phyloP scores from a whole-genome alignment of 2,888 invertebrate species.

The Tethea ocularis region DNA sequence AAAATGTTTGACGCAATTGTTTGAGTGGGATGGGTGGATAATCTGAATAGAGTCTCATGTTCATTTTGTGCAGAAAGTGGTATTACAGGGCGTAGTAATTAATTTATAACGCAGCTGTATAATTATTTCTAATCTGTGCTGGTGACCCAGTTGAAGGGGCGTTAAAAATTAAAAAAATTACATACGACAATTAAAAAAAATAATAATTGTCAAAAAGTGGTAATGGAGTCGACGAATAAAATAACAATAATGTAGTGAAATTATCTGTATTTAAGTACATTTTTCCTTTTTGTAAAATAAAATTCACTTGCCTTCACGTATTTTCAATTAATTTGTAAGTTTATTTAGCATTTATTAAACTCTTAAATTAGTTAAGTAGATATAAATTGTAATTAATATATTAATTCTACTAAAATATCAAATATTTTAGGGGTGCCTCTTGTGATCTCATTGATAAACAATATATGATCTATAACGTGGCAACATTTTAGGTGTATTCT shows the following conservation, averaged over 20 bases:
- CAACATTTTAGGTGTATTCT: conserved; percentile 6
- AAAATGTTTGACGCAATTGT: not conserved
- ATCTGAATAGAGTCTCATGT: not conserved
- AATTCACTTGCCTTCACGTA: not conserved
- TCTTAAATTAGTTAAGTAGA: conserved; percentile 5
- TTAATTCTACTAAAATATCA: conserved; percentile 2
- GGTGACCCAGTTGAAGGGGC: no score
- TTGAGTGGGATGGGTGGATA: not conserved
- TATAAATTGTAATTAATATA: conserved; percentile 2
- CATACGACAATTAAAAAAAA: no score
- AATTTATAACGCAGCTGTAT: no score
- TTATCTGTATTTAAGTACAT: not conserved
- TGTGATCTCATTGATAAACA: conserved; percentile 16
- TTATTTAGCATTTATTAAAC: conserved; percentile 1
- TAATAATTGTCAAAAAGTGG: not conserved
- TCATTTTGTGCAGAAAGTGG: not conserved
- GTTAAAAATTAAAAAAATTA: not conserved
- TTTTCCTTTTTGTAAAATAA: not conserved
- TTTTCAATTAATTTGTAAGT: not conserved
- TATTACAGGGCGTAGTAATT: no score
- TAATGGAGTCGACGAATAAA: not conserved
- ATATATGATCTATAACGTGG: conserved; percentile 11
- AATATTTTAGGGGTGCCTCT: conserved; percentile 6
- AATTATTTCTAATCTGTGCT: no score
- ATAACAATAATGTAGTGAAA: not conserved